These are phyloP conservation scores for Periplaneta americana DNA, from an alignment of 1,140 invertebrate species.

Conservation along the genomic window DNA sequence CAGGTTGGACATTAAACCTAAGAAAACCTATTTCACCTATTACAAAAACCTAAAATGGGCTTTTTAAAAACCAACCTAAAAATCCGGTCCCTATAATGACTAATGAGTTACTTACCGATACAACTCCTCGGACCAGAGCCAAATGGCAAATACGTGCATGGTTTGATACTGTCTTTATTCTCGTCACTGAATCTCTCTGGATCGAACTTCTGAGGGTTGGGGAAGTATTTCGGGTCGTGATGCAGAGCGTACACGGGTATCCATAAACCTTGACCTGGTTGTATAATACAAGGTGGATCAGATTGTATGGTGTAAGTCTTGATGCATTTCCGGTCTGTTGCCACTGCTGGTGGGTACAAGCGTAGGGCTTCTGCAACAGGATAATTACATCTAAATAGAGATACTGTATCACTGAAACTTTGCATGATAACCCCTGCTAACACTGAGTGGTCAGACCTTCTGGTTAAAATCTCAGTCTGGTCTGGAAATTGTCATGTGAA, in stretches of 20 bases:
- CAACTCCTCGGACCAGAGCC: constrained; percentile 54
- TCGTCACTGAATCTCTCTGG: constrained; percentile 54
- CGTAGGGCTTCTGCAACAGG: constrained; percentile 40
- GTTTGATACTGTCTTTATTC: constrained; percentile 26
- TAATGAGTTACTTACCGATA: constrained; percentile 45
- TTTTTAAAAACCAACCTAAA: too few relatives aligned
- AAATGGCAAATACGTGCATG: constrained; percentile 46
- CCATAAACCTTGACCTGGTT: constrained; percentile 31
- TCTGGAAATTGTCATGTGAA: too few relatives aligned
- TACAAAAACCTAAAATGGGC: too few relatives aligned
- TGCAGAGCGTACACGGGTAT: constrained; percentile 40
- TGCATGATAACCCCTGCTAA: too few relatives aligned
- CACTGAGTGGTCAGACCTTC: too few relatives aligned
- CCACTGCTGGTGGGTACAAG: constrained; percentile 37
- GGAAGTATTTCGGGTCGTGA: constrained; percentile 43
- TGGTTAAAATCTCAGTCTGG: too few relatives aligned
- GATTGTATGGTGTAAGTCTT: constrained; percentile 38
- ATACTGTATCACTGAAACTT: too few relatives aligned
- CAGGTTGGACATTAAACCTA: too few relatives aligned
- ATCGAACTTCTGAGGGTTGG: constrained; percentile 54
- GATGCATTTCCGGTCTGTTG: constrained; percentile 39
- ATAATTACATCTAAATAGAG: too few relatives aligned
- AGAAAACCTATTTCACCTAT: too few relatives aligned
- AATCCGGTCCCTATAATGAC: too few relatives aligned
- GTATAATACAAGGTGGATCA: constrained; percentile 31